Evolutionary conservation across 2,888 invertebrate genomes (phyloP).

Genomic region (Phorcus lineatus): DNA sequence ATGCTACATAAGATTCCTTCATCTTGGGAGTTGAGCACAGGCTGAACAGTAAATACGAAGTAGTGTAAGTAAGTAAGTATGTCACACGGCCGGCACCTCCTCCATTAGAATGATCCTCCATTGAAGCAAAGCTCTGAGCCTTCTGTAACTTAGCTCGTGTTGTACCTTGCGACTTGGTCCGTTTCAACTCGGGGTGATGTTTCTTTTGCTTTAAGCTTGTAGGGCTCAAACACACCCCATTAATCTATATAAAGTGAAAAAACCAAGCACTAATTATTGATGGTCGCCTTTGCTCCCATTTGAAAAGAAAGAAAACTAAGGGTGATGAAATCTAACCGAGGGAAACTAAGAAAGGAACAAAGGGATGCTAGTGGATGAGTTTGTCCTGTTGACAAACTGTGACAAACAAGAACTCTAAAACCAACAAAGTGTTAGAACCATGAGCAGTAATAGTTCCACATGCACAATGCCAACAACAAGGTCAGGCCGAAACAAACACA

Average conservation of each 20-base stretch:
- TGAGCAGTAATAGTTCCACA: not conserved
- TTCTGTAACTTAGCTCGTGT: constrained; percentile 78
- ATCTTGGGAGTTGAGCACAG: constrained; percentile 13
- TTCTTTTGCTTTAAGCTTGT: constrained; percentile 76
- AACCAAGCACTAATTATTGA: constrained; percentile 5
- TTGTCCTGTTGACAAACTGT: not conserved
- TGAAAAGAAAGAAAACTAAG: not conserved
- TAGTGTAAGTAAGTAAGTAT: not conserved
- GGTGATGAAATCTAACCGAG: not conserved
- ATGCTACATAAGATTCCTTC: not conserved
- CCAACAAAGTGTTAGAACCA: not conserved
- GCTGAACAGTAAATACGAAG: not conserved
- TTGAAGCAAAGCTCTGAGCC: constrained; percentile 70
- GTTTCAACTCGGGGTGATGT: constrained; percentile 81
- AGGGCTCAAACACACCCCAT: constrained; percentile 85
- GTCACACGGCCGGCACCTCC: constrained; percentile 47
- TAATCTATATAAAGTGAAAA: constrained; percentile 80
- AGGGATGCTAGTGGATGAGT: not conserved
- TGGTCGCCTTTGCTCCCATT: constrained; percentile 17
- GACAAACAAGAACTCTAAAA: not conserved
- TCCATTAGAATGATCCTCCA: constrained; percentile 69
- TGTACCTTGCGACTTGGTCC: constrained; percentile 96
- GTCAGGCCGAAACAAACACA: not conserved
- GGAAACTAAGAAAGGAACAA: not conserved
- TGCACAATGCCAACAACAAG: not conserved